Evolutionary conservation across 64 coral and sea anemone species (phyloP).

Genomic region (Astreopora myriophthalma): DNA sequence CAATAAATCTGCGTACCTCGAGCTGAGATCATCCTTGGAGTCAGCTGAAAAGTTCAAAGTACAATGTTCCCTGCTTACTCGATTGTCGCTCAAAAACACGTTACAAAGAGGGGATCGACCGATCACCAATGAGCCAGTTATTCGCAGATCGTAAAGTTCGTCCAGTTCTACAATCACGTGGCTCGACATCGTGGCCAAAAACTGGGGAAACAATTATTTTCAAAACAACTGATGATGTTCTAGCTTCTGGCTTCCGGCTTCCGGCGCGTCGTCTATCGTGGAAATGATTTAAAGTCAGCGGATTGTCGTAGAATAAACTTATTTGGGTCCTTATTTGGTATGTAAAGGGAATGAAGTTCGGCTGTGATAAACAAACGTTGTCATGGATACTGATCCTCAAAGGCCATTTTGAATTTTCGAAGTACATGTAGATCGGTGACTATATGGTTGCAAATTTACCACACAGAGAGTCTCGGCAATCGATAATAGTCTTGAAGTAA

Average conservation of each 20-base stretch:
- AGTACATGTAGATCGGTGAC: background rate
- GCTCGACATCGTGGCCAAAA: background rate
- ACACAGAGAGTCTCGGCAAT: background rate
- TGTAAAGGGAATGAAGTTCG: background rate
- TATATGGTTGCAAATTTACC: background rate
- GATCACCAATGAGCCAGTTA: background rate
- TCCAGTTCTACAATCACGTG: too few relatives aligned
- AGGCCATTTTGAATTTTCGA: background rate
- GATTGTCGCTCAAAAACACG: background rate
- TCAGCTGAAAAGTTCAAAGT: background rate
- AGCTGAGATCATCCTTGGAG: background rate
- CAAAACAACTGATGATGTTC: too few relatives aligned
- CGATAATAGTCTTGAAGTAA: background rate
- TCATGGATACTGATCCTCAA: background rate
- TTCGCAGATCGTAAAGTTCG: background rate
- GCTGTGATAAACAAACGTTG: background rate
- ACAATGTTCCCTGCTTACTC: slow-evolving; percentile 4
- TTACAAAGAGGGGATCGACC: slow-evolving; percentile 22
- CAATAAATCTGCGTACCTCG: background rate
- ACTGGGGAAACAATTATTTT: too few relatives aligned
- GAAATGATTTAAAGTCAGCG: background rate
- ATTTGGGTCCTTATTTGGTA: too few relatives aligned
- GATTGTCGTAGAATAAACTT: background rate
- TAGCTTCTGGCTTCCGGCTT: too few relatives aligned
- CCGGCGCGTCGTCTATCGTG: too few relatives aligned